Evolutionary conservation across 2,888 invertebrate species (phyloP).

Genomic region (Tiliacea aurago): DNA sequence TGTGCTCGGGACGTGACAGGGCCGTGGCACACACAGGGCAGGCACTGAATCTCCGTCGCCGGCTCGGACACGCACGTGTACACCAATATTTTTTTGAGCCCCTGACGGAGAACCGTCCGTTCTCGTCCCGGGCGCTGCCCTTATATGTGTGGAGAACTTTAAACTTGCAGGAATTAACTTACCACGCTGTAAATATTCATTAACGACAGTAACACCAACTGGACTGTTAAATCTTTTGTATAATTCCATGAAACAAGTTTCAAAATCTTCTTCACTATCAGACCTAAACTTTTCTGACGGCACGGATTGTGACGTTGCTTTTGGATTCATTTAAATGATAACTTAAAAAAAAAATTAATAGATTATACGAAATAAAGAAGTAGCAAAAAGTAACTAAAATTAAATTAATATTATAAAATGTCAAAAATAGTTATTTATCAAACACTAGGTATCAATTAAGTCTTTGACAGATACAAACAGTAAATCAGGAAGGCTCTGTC

Average conservation of each 20-base stretch:
- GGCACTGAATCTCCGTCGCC: background rate
- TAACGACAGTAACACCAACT: slow-evolving; percentile 63
- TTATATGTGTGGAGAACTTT: background rate
- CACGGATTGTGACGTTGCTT: background rate
- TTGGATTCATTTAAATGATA: slow-evolving; percentile 8
- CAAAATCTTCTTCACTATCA: slow-evolving; percentile 31
- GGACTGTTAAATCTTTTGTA: slow-evolving; percentile 57
- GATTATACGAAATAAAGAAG: background rate
- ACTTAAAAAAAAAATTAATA: background rate
- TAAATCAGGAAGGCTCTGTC: slow-evolving; percentile 28
- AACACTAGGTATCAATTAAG: slow-evolving; percentile 14
- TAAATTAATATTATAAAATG: slow-evolving; percentile 13
- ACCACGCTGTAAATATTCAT: slow-evolving; percentile 61
- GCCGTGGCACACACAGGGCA: background rate
- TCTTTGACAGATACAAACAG: background rate
- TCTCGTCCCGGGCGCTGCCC: background rate
- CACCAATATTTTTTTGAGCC: background rate
- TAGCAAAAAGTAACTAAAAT: slow-evolving; percentile 10
- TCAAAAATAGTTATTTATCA: background rate
- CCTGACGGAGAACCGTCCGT: background rate
- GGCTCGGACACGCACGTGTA: background rate
- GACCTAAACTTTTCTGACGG: background rate
- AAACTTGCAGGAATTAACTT: slow-evolving; percentile 18
- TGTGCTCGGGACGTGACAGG: background rate
- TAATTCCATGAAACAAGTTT: slow-evolving; percentile 9